Conservation (phyloP, 2,888 invertebrate species). For the Euzophera pinguis region DNA sequence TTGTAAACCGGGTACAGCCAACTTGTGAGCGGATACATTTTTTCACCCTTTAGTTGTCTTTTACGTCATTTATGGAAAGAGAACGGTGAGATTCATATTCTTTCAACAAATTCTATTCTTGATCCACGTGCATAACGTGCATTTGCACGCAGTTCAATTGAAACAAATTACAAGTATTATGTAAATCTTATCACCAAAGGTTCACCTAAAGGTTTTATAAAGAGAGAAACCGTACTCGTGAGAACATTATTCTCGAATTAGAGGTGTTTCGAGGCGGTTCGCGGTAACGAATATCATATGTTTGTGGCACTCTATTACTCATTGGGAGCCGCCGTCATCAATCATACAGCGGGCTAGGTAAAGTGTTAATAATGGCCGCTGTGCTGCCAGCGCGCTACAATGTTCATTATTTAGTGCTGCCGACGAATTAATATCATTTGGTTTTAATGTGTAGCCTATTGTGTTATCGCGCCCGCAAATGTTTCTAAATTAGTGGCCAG, state of each 20-base stretch:
- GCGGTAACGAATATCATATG: conserved; percentile 59
- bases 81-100: no score
- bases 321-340: conserved; percentile 60
- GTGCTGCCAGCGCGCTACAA: conserved; percentile 40
- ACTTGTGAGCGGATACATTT: no score
- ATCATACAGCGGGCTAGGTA: conserved; percentile 55
- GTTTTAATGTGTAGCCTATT: conserved; percentile 6
- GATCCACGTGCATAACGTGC: no score
- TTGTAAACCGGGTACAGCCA: no score
- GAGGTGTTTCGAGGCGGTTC: conserved; percentile 32
- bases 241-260: conserved; percentile 22
- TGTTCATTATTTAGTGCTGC: conserved; percentile 50
- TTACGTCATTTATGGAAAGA: no score
- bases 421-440: conserved; percentile 19
- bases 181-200: no score
- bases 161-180: no score
- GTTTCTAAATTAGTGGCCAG: background rate
- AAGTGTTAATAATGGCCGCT: conserved; percentile 70
- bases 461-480: conserved; percentile 2
- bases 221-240: conserved; percentile 16
- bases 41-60: no score
- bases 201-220: no score
- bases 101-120: no score
- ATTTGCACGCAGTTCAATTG: no score
- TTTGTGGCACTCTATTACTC: conserved; percentile 67